Conservation (phyloP, 2,113 vertebrate species). For the Athene noctua region DNA sequence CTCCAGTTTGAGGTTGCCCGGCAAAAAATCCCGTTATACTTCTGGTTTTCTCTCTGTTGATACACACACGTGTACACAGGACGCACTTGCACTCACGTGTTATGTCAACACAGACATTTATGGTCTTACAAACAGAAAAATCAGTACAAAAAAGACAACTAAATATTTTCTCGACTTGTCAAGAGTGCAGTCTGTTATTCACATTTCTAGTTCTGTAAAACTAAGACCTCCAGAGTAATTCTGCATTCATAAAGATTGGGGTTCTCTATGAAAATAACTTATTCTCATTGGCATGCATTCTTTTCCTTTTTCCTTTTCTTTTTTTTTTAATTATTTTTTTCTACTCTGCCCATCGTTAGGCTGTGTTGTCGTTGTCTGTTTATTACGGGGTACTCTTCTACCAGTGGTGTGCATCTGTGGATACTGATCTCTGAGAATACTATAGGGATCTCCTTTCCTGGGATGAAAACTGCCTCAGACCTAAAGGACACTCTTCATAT, state of each 20-base stretch:
- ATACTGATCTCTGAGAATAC: neutral
- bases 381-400: neutral
- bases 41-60: neutral
- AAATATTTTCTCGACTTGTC: neutral
- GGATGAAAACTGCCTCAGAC: neutral
- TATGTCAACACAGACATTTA: neutral
- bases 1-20: neutral
- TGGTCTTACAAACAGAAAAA: neutral
- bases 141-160: neutral
- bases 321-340: neutral
- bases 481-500: constrained; percentile 5
- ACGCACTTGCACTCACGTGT: neutral
- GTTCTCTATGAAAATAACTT: neutral
- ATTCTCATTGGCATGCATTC: neutral
- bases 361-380: neutral
- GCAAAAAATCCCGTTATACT: neutral
- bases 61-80: neutral
- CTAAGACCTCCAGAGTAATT: neutral
- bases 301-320: neutral
- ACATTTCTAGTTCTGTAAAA: neutral
- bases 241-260: neutral
- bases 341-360: neutral
- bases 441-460: neutral
- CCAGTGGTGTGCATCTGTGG: neutral
- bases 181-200: neutral